Conservation (phyloP, 1,140 invertebrate genomes). For the Tribolium madens region DNA sequence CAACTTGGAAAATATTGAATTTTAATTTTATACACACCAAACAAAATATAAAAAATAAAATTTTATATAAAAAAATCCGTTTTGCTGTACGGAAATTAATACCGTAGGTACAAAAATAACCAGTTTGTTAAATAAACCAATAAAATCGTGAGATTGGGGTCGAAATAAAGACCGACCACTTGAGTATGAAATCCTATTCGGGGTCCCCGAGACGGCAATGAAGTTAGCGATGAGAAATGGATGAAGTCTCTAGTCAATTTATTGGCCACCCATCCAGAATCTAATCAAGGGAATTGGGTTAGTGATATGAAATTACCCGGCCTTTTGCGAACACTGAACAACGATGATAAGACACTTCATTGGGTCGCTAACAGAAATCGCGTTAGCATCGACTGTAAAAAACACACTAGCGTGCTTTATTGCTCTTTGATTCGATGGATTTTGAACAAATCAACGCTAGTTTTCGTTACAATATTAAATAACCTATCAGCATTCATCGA, state of each 20-base stretch:
- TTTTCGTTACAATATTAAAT: slow-evolving; percentile 22
- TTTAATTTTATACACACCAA: no score
- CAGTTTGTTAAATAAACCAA: not conserved
- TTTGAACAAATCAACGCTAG: no score
- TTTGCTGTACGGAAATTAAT: no score
- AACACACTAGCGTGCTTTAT: slow-evolving; percentile 41
- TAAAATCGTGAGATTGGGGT: slow-evolving; percentile 20
- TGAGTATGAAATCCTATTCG: slow-evolving; percentile 55
- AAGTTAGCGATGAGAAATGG: slow-evolving; percentile 63
- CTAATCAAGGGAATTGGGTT: slow-evolving; percentile 64
- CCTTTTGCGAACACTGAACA: slow-evolving; percentile 55
- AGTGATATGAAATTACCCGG: slow-evolving; percentile 44
- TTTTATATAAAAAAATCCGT: no score
- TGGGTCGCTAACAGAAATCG: slow-evolving; percentile 56
- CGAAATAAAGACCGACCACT: slow-evolving; percentile 52
- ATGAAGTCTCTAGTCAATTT: slow-evolving; percentile 63
- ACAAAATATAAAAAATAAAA: no score
- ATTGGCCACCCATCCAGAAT: slow-evolving; percentile 64
- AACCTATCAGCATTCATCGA: slow-evolving; percentile 16
- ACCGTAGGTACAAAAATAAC: no score
- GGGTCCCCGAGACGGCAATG: slow-evolving; percentile 57
- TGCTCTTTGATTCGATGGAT: slow-evolving; percentile 49
- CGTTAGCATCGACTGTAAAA: slow-evolving; percentile 53
- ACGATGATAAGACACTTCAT: slow-evolving; percentile 61
- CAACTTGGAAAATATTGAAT: no score